Evolutionary conservation across 2,113 vertebrate species (phyloP).

Genomic region (Kryptolebias marmoratus): DNA sequence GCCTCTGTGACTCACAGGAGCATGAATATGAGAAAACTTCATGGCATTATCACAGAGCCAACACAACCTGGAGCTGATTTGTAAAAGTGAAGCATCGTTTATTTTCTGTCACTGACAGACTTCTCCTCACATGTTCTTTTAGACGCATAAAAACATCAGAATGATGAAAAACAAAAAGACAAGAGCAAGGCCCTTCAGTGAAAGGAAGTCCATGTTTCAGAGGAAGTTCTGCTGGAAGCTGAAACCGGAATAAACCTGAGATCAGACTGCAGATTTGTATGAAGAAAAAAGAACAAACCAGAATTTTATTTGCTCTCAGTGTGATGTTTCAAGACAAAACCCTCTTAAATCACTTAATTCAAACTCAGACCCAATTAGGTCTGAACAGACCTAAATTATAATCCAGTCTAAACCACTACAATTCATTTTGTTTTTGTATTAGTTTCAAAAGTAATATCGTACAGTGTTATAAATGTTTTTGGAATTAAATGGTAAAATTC

Average conservation of each 20-base stretch:
- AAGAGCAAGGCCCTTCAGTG: neutral
- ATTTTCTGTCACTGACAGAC: neutral
- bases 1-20: constrained; percentile 6
- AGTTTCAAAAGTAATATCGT: too few species aligned
- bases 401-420: too few species aligned
- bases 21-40: constrained; percentile 14
- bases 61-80: neutral
- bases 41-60: constrained; percentile 14
- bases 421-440: too few species aligned
- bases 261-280: neutral
- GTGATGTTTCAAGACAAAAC: too few species aligned
- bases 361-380: too few species aligned
- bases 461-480: too few species aligned
- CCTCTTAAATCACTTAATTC: too few species aligned
- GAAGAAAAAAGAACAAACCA: too few species aligned
- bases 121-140: constrained; percentile 2
- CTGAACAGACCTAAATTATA: too few species aligned
- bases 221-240: neutral
- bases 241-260: neutral
- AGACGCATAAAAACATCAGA: neutral
- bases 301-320: too few species aligned
- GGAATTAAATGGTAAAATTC: too few species aligned
- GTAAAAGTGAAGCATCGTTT: neutral
- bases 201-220: neutral
- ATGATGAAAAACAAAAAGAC: neutral